A percentile compares a stretch with the other conserved stretches of the same genome.
Evolutionary conservation across 2,888 invertebrate species (phyloP).

Genomic region (Trissolcus brochymenae): DNA sequence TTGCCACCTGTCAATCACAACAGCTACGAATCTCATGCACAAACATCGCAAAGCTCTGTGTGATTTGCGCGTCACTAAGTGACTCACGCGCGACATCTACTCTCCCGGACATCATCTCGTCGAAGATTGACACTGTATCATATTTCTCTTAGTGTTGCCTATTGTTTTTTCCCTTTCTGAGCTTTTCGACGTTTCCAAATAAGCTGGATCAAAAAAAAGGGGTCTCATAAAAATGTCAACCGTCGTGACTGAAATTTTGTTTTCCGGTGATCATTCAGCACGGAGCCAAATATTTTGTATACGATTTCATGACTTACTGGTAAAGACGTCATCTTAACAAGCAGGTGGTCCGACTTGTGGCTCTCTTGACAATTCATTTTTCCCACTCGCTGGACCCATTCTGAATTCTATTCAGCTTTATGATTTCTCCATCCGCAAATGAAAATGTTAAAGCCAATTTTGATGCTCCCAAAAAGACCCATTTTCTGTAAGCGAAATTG

Average conservation of each 20-base stretch:
- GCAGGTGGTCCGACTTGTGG: conserved; percentile 68
- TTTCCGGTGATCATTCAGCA: not conserved
- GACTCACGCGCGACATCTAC: conserved; percentile 51
- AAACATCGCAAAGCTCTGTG: conserved; percentile 51
- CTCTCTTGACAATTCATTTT: conserved; percentile 72
- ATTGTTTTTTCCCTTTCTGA: conserved; percentile 7
- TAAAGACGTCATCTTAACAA: conserved; percentile 65
- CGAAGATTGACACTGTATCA: conserved; percentile 44
- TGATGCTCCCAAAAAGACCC: conserved; percentile 39
- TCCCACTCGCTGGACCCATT: conserved; percentile 69
- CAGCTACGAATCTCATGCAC: conserved; percentile 61
- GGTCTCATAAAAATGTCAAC: not conserved
- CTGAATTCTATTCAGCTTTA: conserved; percentile 35
- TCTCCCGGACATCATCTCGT: conserved; percentile 21
- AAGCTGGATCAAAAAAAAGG: not conserved
- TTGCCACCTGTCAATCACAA: conserved; percentile 77
- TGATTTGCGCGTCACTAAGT: conserved; percentile 58
- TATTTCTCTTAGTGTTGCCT: conserved; percentile 24
- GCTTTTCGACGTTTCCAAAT: not conserved
- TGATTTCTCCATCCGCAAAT: conserved; percentile 65
- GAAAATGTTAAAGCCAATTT: conserved; percentile 67
- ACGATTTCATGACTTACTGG: conserved; percentile 23
- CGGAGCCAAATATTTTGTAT: too few species aligned
- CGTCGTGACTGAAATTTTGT: not conserved
- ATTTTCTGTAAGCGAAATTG: conserved; percentile 68